Percentiles rank a stretch among this genome's conserved stretches.
Conservation (phyloP, 1,140 invertebrate genomes). For the Elysia chlorotica region DNA sequence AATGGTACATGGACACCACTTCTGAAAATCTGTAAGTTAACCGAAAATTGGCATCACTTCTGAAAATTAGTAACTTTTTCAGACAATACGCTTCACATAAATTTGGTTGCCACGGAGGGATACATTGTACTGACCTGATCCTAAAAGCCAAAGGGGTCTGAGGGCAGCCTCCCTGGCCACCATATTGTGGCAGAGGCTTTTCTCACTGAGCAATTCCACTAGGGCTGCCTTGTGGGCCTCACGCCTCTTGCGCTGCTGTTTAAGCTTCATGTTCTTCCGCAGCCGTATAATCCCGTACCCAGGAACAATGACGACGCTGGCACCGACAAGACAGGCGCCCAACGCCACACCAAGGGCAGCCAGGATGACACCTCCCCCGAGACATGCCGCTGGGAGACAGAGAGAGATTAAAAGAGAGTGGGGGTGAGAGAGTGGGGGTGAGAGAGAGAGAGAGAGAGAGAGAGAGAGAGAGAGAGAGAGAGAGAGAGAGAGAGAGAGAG, state of each 20-base stretch:
- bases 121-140: not conserved
- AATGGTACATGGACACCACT: too few species aligned
- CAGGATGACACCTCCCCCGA: constrained; percentile 10
- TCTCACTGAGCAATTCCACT: not conserved
- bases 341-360: constrained; percentile 14
- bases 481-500: not conserved
- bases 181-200: not conserved
- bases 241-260: not conserved
- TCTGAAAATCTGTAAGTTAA: too few species aligned
- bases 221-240: not conserved
- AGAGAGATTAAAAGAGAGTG: not conserved
- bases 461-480: not conserved
- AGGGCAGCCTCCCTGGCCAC: not conserved
- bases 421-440: not conserved
- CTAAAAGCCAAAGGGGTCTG: not conserved
- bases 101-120: not conserved
- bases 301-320: constrained; percentile 16
- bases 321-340: constrained; percentile 9
- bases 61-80: too few species aligned
- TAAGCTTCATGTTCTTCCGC: not conserved
- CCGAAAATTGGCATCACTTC: too few species aligned
- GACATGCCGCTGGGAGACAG: not conserved
- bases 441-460: not conserved
- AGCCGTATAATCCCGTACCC: constrained; percentile 17
- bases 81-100: not conserved